A percentile compares a stretch with the other conserved stretches of the same genome.
Evolutionary conservation across 2,797 vertebrate genomes (phyloP).

Genomic region (Anguilla pacifica): DNA sequence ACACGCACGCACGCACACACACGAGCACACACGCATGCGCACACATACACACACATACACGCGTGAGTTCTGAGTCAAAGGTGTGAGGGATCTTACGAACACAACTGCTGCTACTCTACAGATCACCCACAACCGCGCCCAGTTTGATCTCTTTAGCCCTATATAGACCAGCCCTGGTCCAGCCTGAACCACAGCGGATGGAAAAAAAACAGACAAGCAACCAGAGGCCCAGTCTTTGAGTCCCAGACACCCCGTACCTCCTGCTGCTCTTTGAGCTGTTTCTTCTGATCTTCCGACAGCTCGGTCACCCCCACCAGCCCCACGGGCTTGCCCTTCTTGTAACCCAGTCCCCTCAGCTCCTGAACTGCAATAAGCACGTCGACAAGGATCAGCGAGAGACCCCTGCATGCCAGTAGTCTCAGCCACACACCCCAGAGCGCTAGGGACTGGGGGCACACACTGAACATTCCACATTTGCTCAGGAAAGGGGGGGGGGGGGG

Average conservation of each 20-base stretch:
- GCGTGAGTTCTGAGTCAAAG: no score
- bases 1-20: neutral
- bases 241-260: conserved; percentile 74
- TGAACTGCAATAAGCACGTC: conserved; percentile 71
- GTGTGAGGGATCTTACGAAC: neutral
- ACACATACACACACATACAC: neutral
- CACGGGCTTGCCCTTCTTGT: conserved; percentile 89
- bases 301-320: conserved; percentile 91
- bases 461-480: neutral
- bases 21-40: neutral
- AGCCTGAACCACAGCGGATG: no score
- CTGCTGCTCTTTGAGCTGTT: conserved; percentile 90
- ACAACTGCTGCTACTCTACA: no score
- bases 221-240: neutral
- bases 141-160: neutral
- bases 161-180: neutral
- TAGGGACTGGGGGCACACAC: no score
- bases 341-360: conserved; percentile 88
- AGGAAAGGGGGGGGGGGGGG: neutral
- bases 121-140: neutral
- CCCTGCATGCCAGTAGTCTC: neutral
- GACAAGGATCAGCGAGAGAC: neutral
- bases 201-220: neutral
- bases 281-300: conserved; percentile 91
- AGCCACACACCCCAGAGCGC: neutral